phyloP scores from a whole-genome alignment of 1,140 invertebrate genomes.

The Pachyrhynchus sulphureomaculatus region DNA sequence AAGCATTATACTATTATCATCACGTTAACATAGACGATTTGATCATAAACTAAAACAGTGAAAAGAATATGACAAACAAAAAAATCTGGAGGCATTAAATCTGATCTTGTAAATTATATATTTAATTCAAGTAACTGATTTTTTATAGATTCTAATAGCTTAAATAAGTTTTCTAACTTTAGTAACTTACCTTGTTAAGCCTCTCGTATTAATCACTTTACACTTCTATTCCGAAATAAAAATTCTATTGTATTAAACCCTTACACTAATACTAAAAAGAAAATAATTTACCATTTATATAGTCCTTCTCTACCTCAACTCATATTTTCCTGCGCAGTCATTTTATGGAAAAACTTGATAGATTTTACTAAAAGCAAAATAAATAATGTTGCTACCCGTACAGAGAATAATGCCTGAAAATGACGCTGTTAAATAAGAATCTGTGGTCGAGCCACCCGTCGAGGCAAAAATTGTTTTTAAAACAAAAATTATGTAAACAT shows the following conservation, averaged over 20 bases:
- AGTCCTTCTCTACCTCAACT: constrained; percentile 30
- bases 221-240: not conserved
- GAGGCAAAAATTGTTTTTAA: constrained; percentile 25
- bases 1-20: too few relatives aligned
- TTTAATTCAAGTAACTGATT: too few relatives aligned
- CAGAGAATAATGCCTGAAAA: constrained; percentile 25
- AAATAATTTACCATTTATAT: constrained; percentile 24
- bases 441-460: constrained; percentile 19
- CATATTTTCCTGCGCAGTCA: constrained; percentile 28
- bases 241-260: not conserved
- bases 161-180: too few relatives aligned
- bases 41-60: too few relatives aligned
- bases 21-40: too few relatives aligned
- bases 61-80: too few relatives aligned
- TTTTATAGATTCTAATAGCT: too few relatives aligned
- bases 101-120: too few relatives aligned
- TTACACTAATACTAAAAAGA: constrained; percentile 7
- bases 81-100: too few relatives aligned
- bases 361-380: constrained; percentile 29
- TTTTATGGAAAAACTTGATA: constrained; percentile 21
- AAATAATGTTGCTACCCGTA: constrained; percentile 5
- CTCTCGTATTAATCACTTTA: not conserved
- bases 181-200: too few relatives aligned
- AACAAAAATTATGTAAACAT: constrained; percentile 19
- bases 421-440: constrained; percentile 32